Evolutionary conservation across 2,797 vertebrate genomes (phyloP), one percentile per base, ranked within the genome.

Genomic region (Telmatherina bonti): DNA sequence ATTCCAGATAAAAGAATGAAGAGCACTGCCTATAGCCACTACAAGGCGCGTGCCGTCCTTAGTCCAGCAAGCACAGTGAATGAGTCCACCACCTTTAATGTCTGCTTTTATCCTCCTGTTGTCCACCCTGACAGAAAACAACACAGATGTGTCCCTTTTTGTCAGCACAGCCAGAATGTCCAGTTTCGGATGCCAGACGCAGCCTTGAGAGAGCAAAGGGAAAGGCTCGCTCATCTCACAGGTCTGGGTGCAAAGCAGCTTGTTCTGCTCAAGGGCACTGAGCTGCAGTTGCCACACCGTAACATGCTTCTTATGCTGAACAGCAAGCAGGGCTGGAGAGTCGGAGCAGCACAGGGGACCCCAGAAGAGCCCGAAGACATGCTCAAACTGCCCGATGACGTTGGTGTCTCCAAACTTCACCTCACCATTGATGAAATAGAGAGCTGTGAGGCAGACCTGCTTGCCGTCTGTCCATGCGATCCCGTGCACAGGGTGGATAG

Each of bases 381-480:
- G 95, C 83, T 98, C 97, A 54, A 99, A 99, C 58, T 96, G 96
- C 41, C 97, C 97, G 2, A 98, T 94, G n/a, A 98, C 94, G 2
- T 93, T 96, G 0, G 96, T 96, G 76, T 96, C 95, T 5, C 97
- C 97, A 26, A 98, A 97, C 74, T 85, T 95, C 51, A 94, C 91
- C 79, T 96, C 94, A 18, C 95, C 93, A 0, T 92, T 86, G 4
- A 91, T 74, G 47, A 94, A 92, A 78, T 85, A 93, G 53, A 98
- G 78, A 0, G 94, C 70, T 0, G 96, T 98, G 64, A 99, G 89
- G 67, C 96, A 94, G 55, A 99, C 96, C 81, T 97, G 98, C 68
- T 91, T 96, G 67, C 98, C 98, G 3, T 99, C 96, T 0, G 98
- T 99, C 98, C 98, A 99, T 2, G 96, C 96, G 12, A 99, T 95